phyloP scores from a whole-genome alignment of 35 echinoderm and acorn worm species.

The Strongylocentrotus purpuratus region DNA sequence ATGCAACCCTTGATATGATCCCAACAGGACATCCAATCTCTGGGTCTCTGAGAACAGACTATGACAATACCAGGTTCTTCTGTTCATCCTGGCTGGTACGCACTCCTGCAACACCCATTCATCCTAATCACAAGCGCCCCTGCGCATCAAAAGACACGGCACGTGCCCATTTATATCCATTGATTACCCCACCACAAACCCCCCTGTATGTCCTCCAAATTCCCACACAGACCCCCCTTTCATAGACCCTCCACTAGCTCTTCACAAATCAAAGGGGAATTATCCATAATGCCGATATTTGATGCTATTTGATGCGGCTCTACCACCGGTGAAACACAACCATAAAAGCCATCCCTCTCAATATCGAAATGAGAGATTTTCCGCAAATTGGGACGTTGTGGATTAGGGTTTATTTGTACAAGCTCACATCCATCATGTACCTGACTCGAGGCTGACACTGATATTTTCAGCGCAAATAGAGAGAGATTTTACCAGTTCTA shows the following conservation, averaged over 20 bases:
- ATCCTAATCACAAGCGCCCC: background rate
- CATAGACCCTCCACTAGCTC: background rate
- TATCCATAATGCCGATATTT: conserved; percentile 11
- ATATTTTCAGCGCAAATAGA: background rate
- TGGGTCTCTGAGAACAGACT: background rate
- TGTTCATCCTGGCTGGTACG: background rate
- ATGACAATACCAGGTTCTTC: background rate
- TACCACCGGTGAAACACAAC: background rate
- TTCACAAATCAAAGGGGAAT: background rate
- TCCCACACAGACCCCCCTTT: conserved; percentile 32
- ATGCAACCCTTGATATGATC: background rate
- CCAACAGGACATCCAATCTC: background rate
- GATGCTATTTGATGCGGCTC: background rate
- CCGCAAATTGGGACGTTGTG: conserved; percentile 21
- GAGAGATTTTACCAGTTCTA: conserved; percentile 21
- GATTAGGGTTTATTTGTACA: conserved; percentile 12
- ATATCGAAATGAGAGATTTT: conserved; percentile 6
- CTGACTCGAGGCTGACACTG: background rate
- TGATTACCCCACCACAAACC: background rate
- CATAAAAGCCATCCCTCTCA: conserved; percentile 16
- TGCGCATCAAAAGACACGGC: background rate
- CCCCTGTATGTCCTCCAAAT: background rate
- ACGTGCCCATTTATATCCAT: conserved; percentile 26
- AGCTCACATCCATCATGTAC: conserved; percentile 21
- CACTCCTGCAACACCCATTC: background rate